Base-by-base conservation (phyloP, 2,888 invertebrate species). In the Hemicrepidius hirtus region DNA sequence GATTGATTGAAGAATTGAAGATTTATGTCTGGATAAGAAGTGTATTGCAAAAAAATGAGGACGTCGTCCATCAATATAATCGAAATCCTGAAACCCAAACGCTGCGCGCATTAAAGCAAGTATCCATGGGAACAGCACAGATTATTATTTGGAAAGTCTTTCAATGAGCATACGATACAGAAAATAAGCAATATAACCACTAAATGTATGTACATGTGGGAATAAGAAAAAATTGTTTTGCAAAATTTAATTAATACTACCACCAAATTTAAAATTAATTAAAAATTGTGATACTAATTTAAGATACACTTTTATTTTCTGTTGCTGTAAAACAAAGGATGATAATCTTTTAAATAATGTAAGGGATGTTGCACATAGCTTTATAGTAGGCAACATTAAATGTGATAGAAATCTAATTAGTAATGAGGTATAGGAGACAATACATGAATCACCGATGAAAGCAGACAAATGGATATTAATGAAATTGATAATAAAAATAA, bases 391-490 rank as follows among this genome's bases (percentile, higher is more conserved):
- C 3, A 32, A 9, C 32, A 32, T 32, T 32, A 21, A n/a, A 28
- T 13, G 69, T 75, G 76, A 74, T 75, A 72, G 73, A 64, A 57
- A 37, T 20, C 68, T 73, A 44, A 57, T 67, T 59, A 46, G 32
- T 20, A 35, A 13, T 57, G 16, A 44, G 37, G 46, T 57, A 10
- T 67, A 59, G 59, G 44, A 46, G 67, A 62, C 50, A 62, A 68
- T 55, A 46, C 55, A 74, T 81, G 81, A 81, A 81, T 83, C 82
- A 81, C 81, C 82, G 82, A 82, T 80, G 81, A 83, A 82, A 80
- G 79, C 80, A 80, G 83, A 79, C 80, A 80, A 85, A 85, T 84
- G 84, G 80, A 84, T 85, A 85, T 85, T 85, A 84, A 85, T 85
- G 82, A 81, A 84, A 82, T 82, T 78, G 79, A 77, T 77, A 76